Evolutionary conservation across 2,888 invertebrate species (phyloP), one percentile per base, ranked within the genome.

Genomic region (Eustalomyia histrio): DNA sequence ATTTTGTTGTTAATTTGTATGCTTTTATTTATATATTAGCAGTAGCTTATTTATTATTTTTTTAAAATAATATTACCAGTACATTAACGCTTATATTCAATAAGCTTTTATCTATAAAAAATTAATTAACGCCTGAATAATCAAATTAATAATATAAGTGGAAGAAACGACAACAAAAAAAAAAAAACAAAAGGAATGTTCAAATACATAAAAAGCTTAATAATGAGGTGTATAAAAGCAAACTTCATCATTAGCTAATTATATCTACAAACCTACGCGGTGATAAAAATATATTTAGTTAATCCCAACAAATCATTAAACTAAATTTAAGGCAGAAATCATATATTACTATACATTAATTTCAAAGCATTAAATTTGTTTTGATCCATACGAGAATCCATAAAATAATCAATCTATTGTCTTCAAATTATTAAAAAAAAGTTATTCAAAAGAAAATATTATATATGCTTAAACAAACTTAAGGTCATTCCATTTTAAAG

Each of bases 401-500:
- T 6, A 29, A 29, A 7, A 29, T 6, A 39, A 39, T 12, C 39
- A 39, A 39, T 39, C 12, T 39, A 39, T 39, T 39, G 12, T 39
- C 39, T 39, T 39, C 6, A 12, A 39, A 12, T 39, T 39, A 39
- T 12, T 39, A 39, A 39, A 39, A 35, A n/a, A 39, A 39, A 39
- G 39, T 12, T 39, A 39, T 39, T 12, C 39, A 18, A 16, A n/a
- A 63, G 21, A 24, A 21, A 35, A 67, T 55, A 65, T 65, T 53
- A n/a, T n/a, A n/a, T 53, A 21, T 55, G 55, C 47, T 55, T n/a
- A 17, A 67, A 21, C 6, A 74, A 18, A 68, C 64, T 71, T 71
- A 80, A 80, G 75, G 79, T 75, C 71, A 75, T 61, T 67, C 17
- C 18, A 65, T 21, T 65, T 75, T 71, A 67, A 73, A 67, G 60